Conservation (phyloP, 2,888 invertebrate species). For the Orthonychiurus folsomi region DNA sequence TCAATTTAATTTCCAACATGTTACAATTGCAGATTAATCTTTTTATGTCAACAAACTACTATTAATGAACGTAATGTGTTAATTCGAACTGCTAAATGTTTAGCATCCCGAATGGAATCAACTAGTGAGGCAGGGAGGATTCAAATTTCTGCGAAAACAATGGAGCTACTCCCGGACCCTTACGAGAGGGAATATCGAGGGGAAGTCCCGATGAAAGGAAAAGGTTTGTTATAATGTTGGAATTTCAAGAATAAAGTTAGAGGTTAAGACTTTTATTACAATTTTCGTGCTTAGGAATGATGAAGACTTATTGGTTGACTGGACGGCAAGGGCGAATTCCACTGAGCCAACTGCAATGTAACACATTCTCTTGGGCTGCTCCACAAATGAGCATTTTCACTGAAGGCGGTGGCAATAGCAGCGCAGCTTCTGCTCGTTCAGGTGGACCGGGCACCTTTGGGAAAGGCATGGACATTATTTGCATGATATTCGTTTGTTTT, state of each 20-base stretch:
- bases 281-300: conserved; percentile 49
- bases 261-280: conserved; percentile 5
- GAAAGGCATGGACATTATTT: neutral
- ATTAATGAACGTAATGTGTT: neutral
- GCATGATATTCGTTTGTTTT: neutral
- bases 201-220: conserved; percentile 62
- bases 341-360: conserved; percentile 34
- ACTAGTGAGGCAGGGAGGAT: conserved; percentile 88
- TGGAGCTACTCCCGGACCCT: conserved; percentile 60
- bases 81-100: neutral
- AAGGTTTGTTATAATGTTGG: conserved; percentile 52
- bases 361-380: conserved; percentile 24
- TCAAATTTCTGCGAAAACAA: conserved; percentile 85
- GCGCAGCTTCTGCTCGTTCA: neutral
- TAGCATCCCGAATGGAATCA: conserved; percentile 83
- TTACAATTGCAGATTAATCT: neutral
- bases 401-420: too few relatives aligned
- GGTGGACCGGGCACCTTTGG: too few relatives aligned
- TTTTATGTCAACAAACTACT: too few relatives aligned
- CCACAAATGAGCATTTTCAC: conserved; percentile 4
- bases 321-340: conserved; percentile 60
- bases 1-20: neutral
- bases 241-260: neutral
- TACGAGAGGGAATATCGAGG: conserved; percentile 47
- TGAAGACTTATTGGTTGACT: conserved; percentile 84